phyloP scores from a whole-genome alignment of 2,113 vertebrate genomes.

The Podiceps cristatus region DNA sequence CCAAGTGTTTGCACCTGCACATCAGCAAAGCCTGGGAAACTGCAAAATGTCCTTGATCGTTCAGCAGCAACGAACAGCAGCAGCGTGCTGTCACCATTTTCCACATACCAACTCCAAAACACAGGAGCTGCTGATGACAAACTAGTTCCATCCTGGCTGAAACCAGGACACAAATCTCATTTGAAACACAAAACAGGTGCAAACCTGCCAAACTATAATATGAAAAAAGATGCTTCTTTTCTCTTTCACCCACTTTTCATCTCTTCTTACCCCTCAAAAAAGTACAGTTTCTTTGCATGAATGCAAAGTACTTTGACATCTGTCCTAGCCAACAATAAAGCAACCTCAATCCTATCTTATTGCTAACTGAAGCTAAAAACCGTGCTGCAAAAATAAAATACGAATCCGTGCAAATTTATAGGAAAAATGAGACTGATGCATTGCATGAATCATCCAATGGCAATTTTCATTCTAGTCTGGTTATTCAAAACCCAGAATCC shows the following conservation, averaged over 20 bases:
- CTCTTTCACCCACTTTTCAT: background rate
- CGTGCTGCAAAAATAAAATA: background rate
- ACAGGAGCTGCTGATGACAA: too few relatives aligned
- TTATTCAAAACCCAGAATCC: background rate
- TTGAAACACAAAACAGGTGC: background rate
- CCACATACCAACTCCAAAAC: too few relatives aligned
- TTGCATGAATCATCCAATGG: background rate
- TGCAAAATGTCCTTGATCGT: too few relatives aligned
- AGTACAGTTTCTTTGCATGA: background rate
- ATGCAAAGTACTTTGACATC: background rate
- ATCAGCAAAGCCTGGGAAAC: too few relatives aligned
- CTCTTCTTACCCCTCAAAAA: background rate
- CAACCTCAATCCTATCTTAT: background rate
- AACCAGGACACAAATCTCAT: background rate
- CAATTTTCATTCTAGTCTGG: background rate
- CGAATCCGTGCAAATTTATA: background rate
- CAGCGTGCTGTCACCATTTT: too few relatives aligned
- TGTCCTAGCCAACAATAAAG: background rate
- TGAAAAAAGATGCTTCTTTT: background rate
- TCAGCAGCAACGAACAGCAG: too few relatives aligned
- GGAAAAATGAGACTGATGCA: background rate
- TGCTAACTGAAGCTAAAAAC: background rate
- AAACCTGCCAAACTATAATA: background rate
- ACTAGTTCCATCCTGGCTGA: too few relatives aligned
- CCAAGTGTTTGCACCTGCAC: too few relatives aligned